phyloP scores from a whole-genome alignment of 2,888 invertebrate genomes.

The Tachystola acroxantha region DNA sequence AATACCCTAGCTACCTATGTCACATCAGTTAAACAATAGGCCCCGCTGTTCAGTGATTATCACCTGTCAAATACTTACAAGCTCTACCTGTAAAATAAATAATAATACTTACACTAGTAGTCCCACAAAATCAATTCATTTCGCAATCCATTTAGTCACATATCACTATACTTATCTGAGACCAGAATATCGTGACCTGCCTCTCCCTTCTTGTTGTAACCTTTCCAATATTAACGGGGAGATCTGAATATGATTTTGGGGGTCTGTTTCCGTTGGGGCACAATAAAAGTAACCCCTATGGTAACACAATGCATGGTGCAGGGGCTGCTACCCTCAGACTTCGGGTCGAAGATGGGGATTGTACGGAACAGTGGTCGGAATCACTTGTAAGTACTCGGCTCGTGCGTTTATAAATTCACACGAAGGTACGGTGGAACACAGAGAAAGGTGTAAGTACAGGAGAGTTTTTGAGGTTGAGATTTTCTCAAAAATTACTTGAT shows the following conservation, averaged over 20 bases:
- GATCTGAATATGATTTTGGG: slow-evolving; percentile 38
- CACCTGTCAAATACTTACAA: too few relatives aligned
- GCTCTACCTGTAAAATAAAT: too few relatives aligned
- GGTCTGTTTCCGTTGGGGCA: slow-evolving; percentile 40
- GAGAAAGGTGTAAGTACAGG: too few relatives aligned
- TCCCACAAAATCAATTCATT: slow-evolving; percentile 67
- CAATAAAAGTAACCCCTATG: slow-evolving; percentile 70
- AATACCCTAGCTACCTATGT: too few relatives aligned
- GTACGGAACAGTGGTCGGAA: slow-evolving; percentile 47
- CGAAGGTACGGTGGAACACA: too few relatives aligned
- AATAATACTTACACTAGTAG: too few relatives aligned
- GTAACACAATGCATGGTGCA: slow-evolving; percentile 64
- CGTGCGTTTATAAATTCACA: too few relatives aligned
- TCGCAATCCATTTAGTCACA: slow-evolving; percentile 70
- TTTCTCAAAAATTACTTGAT: too few relatives aligned
- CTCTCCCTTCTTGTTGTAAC: slow-evolving; percentile 26
- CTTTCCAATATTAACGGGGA: slow-evolving; percentile 14
- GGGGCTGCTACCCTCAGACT: slow-evolving; percentile 65
- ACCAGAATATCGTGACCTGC: slow-evolving; percentile 31
- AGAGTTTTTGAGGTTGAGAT: too few relatives aligned
- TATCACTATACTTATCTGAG: slow-evolving; percentile 51
- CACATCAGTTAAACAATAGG: too few relatives aligned
- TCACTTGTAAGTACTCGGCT: too few relatives aligned
- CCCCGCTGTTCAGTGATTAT: too few relatives aligned
- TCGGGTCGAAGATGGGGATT: slow-evolving; percentile 37